phyloP scores from a whole-genome alignment of 2,113 vertebrate genomes.

The Glaucidium brasilianum region DNA sequence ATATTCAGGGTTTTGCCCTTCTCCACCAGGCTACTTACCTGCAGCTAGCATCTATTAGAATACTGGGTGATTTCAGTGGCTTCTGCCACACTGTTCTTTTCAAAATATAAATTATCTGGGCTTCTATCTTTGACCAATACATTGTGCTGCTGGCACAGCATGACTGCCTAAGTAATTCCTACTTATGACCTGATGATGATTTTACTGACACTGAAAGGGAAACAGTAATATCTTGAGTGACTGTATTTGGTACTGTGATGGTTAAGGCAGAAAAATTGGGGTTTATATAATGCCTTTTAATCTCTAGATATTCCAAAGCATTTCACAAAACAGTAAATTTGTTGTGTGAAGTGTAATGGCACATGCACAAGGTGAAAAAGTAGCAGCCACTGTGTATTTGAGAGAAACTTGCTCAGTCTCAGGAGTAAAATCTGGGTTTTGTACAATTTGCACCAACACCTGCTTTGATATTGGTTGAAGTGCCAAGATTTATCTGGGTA shows the following conservation, averaged over 20 bases:
- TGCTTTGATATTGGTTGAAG: neutral
- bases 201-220: neutral
- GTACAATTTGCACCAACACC: neutral
- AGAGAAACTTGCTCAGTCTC: neutral
- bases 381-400: neutral
- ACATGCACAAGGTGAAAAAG: neutral
- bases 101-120: neutral
- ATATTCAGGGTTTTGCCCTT: neutral
- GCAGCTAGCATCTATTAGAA: neutral
- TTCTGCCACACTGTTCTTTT: neutral
- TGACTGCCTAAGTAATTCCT: neutral
- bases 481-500: neutral
- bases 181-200: neutral
- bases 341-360: neutral
- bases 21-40: neutral
- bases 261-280: neutral
- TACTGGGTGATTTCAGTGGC: neutral
- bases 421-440: neutral
- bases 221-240: neutral
- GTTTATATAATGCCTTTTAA: neutral
- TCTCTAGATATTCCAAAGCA: neutral
- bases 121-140: neutral
- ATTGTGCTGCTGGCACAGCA: neutral
- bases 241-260: neutral
- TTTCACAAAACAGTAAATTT: neutral